Base-by-base conservation (phyloP, 2,888 invertebrate genomes). In the Lapara coniferarum region DNA sequence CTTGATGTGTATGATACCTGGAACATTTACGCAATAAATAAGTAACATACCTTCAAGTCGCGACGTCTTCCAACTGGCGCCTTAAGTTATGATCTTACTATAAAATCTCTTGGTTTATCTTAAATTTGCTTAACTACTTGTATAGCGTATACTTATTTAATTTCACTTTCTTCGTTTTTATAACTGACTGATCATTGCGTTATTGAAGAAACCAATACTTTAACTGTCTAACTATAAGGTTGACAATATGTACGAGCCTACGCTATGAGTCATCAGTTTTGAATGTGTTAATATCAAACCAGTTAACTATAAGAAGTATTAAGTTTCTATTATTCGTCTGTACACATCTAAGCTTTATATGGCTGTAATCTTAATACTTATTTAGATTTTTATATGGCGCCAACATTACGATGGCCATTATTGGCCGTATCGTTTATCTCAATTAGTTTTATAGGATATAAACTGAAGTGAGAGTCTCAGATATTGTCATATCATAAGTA, bases 371-470 rank as follows among this genome's bases (percentile, higher is more conserved):
- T 49, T 49, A 19, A 63, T 63, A 63, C 63, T 63, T 68, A 68
- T 68, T 68, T 44, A 53, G 59, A 66, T 58, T 69, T 66, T 69
- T 58, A 69, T 58, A 66, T 44, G 69, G 69, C 69, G 69, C 66
- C 69, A 58, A 66, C 66, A 69, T 66, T 69, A 66, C 52, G 66
- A 46, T 51, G 57, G 16, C 25, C 69, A 66, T 66, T 69, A 69
- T 69, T 69, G 66, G 51, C 66, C 52, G 68, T 68, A 69, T 69
- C 66, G 51, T 69, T 66, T 69, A 58, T 69, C 52, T 66, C 69
- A 69, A 69, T 69, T 69, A 69, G 52, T 69, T 69, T 69, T 66
- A 69, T 69, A 66, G 69, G 66, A 58, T 57, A 66, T 69, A 66
- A 69, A 69, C 30, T 66, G 66, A 66, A 69, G 66, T 66, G 66